Evolutionary conservation across 2,888 invertebrate species (phyloP), one percentile per base, ranked within the genome.

Genomic region (Cheilosia impressa): DNA sequence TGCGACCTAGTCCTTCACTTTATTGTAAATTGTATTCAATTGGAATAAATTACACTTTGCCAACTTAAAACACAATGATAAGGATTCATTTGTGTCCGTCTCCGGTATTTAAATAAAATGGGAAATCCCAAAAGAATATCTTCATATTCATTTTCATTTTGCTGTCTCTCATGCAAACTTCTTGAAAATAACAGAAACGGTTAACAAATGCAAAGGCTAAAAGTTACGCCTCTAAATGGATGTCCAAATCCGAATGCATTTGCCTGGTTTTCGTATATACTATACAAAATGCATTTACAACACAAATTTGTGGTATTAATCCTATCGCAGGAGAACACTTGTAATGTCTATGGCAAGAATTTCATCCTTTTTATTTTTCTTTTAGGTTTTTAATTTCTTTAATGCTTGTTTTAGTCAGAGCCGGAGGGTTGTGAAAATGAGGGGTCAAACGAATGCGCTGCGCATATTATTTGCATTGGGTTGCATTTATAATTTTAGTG

Each of bases 281-380:
- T 41, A 6, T 27, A 27, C 27, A 6, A 27, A 27, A 27, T 27
- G 24, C 24, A 71, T 71, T 71, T 71, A 60, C 58, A 71, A 60
- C 17, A 24, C 60, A 60, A 52, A 71, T 71, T 41, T 41, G 1
- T n/a, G 4, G 13, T 24, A 60, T 60, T 71, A 52, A 27, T 71
- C 41, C 38, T 71, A 71, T 60, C 60, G 38, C 50, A 55, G 17
- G 38, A 38, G 27, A 19, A 17, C 69, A 47, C 4, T 50, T 57
- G 45, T 6, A 17, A 22, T n/a, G 57, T 43, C 27, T 9, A 7
- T 9, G 45, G 27, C 31, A 43, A 15, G 17, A 34, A 45, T 15
- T 52, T 65, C 15, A 57, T 31, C 15, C n/a, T 19, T 13, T 15
- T 43, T 17, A 10, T 1, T 13, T 47, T 27, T 38, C 2, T 52